Base-by-base conservation (phyloP, 2,797 vertebrate species). In the Graptemys geographica region DNA sequence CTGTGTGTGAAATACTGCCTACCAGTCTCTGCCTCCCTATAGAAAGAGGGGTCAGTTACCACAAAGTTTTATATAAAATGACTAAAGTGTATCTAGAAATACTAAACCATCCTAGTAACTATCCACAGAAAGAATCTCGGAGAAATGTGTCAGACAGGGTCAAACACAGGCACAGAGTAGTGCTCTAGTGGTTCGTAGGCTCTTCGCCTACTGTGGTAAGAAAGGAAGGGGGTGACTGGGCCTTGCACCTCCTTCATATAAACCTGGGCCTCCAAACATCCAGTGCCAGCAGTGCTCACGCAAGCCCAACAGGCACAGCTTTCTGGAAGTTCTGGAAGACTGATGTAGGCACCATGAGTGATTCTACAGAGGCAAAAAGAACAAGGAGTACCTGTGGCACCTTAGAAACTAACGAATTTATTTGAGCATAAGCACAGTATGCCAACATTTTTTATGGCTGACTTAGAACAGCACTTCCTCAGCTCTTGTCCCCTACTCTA, bases 11-110 rank as follows among this genome's bases (percentile, higher is more conserved):
- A 92, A 72, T 53, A 1, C 51, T 79, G 28, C 44, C 85, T 94
- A 87, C 85, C 25, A 7, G 81, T 79, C 7, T 51, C 25, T 82
- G 37, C 65, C 83, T 93, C 81, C 74, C 92, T 84, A 57, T 51
- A 82, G 83, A 94, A 65, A 84, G 62, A 86, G 83, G 27, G 37
- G 37, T 25, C 25, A 44, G 23, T 44, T 44, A 44, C 19, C 31
- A 37, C 57, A 31, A 59, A 31, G 27, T 59, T 85, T 93, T 86
- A 87, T 79, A 88, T 87, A 3, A 89, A 95, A 85, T 56, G 88
- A 69, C 86, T 90, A 79, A 85, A 53, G 83, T 81, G 21, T 57
- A 25, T 81, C 53, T 72, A 21, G 19, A 18, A 72, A n/a, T n/a
- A 37, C 65, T 37, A 18, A 72, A 72, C 19, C 18, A 11, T 21